A percentile compares a stretch with the other conserved stretches of the same genome.
Conservation (phyloP, 2,797 vertebrate species). For the Paedocypris micromegethes region DNA sequence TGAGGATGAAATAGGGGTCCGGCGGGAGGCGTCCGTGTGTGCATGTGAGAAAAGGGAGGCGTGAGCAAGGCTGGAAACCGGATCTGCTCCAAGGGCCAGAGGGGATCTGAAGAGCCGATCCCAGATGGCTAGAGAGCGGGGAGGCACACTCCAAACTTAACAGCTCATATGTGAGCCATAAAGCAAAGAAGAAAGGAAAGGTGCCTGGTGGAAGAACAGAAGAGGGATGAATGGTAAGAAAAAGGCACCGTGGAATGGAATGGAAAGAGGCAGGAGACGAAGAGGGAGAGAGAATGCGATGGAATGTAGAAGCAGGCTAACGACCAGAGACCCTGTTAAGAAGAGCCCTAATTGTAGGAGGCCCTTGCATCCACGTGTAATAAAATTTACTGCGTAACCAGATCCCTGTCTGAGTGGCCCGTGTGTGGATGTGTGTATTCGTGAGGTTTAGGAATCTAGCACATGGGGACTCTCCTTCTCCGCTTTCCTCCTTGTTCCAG, state of each 20-base stretch:
- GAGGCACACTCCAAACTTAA: slow-evolving; percentile 34
- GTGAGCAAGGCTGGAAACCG: slow-evolving; percentile 28
- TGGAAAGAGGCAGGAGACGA: not conserved
- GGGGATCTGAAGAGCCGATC: slow-evolving; percentile 40
- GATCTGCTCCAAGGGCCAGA: slow-evolving; percentile 35
- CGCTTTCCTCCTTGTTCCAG: slow-evolving; percentile 21
- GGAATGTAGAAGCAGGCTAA: slow-evolving; percentile 18
- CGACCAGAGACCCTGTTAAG: slow-evolving; percentile 31
- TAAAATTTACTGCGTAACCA: slow-evolving; percentile 45
- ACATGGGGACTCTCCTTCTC: slow-evolving; percentile 10
- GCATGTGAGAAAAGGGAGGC: slow-evolving; percentile 21
- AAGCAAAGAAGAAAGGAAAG: slow-evolving; percentile 39
- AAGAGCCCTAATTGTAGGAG: slow-evolving; percentile 39
- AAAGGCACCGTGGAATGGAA: slow-evolving; percentile 14
- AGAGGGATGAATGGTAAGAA: not conserved
- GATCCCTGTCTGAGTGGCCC: slow-evolving; percentile 35
- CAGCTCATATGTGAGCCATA: slow-evolving; percentile 44
- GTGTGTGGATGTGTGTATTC: slow-evolving; percentile 28
- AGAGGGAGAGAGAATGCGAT: not conserved
- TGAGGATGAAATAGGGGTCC: slow-evolving; percentile 2
- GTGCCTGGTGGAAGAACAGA: not conserved
- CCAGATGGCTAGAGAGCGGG: slow-evolving; percentile 41
- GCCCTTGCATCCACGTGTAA: slow-evolving; percentile 44
- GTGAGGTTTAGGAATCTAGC: slow-evolving; percentile 30
- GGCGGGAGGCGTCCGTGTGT: slow-evolving; percentile 22